Evolutionary conservation across 2,888 invertebrate species (phyloP).

Genomic region (Chaitophorus viminalis): DNA sequence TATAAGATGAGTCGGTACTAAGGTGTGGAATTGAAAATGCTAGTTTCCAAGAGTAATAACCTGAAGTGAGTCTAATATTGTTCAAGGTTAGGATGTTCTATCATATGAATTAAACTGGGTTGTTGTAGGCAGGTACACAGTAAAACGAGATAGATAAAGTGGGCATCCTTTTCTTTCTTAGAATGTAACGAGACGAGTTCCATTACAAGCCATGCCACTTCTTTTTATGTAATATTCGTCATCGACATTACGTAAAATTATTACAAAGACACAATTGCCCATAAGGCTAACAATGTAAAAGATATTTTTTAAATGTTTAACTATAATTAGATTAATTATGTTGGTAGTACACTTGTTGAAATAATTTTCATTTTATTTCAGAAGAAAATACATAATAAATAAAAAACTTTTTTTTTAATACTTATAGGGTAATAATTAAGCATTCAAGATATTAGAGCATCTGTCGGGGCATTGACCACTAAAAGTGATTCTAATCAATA

Average conservation of each 20-base stretch:
- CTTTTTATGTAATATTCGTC: constrained; percentile 19
- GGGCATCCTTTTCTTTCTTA: constrained; percentile 40
- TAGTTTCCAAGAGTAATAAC: constrained; percentile 56
- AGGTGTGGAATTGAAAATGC: constrained; percentile 42
- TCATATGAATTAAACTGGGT: constrained; percentile 49
- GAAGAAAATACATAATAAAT: too few relatives aligned
- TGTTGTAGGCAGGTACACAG: constrained; percentile 19
- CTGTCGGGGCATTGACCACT: too few relatives aligned
- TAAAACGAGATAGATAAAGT: constrained; percentile 37
- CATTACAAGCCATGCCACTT: constrained; percentile 48
- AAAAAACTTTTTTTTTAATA: too few relatives aligned
- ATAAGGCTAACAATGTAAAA: background rate
- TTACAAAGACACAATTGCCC: background rate
- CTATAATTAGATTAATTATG: background rate
- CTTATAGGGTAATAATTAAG: too few relatives aligned
- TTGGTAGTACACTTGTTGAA: too few relatives aligned
- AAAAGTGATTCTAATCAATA: too few relatives aligned
- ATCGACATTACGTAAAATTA: constrained; percentile 24
- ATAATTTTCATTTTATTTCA: too few relatives aligned
- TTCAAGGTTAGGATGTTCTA: constrained; percentile 58
- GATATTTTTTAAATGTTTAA: background rate
- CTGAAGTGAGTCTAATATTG: constrained; percentile 61
- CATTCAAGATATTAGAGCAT: too few relatives aligned
- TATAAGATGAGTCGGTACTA: constrained; percentile 18
- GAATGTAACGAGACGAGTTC: constrained; percentile 56